phyloP scores from a whole-genome alignment of 2,113 vertebrate genomes.

The Romanogobio albipinnatus region DNA sequence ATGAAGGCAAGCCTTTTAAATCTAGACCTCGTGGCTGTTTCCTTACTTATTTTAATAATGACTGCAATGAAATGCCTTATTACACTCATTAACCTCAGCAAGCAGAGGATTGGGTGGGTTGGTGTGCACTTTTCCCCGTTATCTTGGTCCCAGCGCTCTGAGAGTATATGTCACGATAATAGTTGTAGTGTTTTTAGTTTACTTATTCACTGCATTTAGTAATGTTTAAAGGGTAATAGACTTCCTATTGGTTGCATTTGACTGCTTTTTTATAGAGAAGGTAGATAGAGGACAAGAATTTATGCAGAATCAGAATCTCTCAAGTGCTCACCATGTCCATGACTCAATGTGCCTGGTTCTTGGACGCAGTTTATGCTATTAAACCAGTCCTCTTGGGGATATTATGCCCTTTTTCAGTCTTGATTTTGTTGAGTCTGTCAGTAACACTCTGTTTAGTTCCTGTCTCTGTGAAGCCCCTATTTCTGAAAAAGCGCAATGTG shows the following conservation, averaged over 20 bases:
- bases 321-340: no score
- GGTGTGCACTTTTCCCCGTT: not conserved
- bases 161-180: slow-evolving; percentile 13
- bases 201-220: not conserved
- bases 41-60: slow-evolving; percentile 8
- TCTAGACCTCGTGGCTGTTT: slow-evolving; percentile 21
- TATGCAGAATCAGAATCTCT: not conserved
- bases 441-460: no score
- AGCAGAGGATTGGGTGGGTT: slow-evolving; percentile 1
- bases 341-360: not conserved
- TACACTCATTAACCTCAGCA: slow-evolving; percentile 11
- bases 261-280: not conserved
- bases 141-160: not conserved
- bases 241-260: not conserved
- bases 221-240: not conserved
- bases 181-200: not conserved
- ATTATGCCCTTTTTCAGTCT: no score
- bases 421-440: no score
- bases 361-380: not conserved
- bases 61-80: slow-evolving; percentile 15
- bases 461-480: no score
- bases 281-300: not conserved
- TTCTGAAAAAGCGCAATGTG: no score
- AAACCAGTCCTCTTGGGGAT: not conserved
- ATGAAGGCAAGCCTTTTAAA: slow-evolving; percentile 1